Percentiles rank a stretch among this genome's conserved stretches.
Evolutionary conservation across 2,888 invertebrate species (phyloP).

Genomic region (Drosophila mulleri): DNA sequence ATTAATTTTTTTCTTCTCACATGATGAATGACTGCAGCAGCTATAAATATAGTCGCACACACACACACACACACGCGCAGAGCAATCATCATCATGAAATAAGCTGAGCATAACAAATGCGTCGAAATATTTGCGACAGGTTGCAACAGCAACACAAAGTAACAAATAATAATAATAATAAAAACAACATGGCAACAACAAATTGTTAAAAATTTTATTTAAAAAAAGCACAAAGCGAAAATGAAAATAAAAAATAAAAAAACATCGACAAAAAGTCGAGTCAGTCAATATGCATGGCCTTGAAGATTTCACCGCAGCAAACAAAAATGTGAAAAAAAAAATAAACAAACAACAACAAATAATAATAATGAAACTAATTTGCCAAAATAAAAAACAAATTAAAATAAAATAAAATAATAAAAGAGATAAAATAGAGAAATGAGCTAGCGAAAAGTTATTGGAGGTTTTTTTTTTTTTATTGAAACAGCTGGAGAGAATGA

Average conservation of each 20-base stretch:
- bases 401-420: slow-evolving; percentile 46
- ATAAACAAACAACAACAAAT: slow-evolving; percentile 7
- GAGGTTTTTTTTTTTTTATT: slow-evolving; percentile 17
- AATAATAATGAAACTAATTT: slow-evolving; percentile 72
- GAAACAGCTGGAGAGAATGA: slow-evolving; percentile 23
- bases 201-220: slow-evolving; percentile 53
- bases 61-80: slow-evolving; percentile 8
- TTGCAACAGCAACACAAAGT: slow-evolving; percentile 59
- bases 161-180: slow-evolving; percentile 13
- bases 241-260: background rate
- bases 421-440: slow-evolving; percentile 38
- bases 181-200: slow-evolving; percentile 11
- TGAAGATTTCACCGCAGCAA: slow-evolving; percentile 70
- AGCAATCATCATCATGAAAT: slow-evolving; percentile 62
- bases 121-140: slow-evolving; percentile 76
- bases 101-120: slow-evolving; percentile 79
- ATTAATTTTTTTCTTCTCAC: slow-evolving; percentile 38
- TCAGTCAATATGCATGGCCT: slow-evolving; percentile 70
- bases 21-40: slow-evolving; percentile 77
- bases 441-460: slow-evolving; percentile 40
- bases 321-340: slow-evolving; percentile 15
- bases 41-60: slow-evolving; percentile 65
- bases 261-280: slow-evolving; percentile 56
- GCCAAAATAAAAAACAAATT: slow-evolving; percentile 44
- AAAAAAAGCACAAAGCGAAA: slow-evolving; percentile 58